Evolutionary conservation across 1,140 invertebrate species (phyloP).

Genomic region (Trichonephila clavipes): DNA sequence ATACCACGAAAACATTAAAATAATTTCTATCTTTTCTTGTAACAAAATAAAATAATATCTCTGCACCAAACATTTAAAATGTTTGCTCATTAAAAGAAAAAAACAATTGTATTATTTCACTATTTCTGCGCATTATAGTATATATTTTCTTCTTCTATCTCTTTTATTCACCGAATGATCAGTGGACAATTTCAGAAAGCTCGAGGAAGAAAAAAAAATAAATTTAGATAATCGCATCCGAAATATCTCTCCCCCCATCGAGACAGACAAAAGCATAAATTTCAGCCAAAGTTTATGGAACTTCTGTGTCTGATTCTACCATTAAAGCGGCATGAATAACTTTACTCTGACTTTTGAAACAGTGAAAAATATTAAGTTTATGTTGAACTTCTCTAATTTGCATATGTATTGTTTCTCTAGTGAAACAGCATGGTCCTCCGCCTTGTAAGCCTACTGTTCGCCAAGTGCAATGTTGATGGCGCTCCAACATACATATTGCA

Average conservation of each 20-base stretch:
- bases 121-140: not conserved
- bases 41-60: no score
- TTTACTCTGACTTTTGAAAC: conserved; percentile 19
- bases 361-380: conserved; percentile 19
- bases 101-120: not conserved
- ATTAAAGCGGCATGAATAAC: conserved; percentile 11
- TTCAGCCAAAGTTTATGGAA: not conserved
- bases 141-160: not conserved
- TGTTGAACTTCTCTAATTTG: conserved; percentile 22
- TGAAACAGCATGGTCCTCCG: not conserved
- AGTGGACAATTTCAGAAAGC: not conserved
- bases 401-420: conserved; percentile 25
- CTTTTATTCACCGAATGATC: not conserved
- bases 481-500: conserved; percentile 72
- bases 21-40: no score
- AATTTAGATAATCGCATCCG: not conserved
- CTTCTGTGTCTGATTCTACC: not conserved
- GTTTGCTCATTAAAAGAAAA: not conserved
- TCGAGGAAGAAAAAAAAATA: not conserved
- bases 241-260: not conserved
- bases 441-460: not conserved
- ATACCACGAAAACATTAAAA: no score
- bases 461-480: conserved; percentile 50
- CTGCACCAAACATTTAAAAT: no score
- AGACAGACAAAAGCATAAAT: not conserved